Evolutionary conservation across 1,140 invertebrate species (phyloP).

Genomic region (Meloidogyne hapla): DNA sequence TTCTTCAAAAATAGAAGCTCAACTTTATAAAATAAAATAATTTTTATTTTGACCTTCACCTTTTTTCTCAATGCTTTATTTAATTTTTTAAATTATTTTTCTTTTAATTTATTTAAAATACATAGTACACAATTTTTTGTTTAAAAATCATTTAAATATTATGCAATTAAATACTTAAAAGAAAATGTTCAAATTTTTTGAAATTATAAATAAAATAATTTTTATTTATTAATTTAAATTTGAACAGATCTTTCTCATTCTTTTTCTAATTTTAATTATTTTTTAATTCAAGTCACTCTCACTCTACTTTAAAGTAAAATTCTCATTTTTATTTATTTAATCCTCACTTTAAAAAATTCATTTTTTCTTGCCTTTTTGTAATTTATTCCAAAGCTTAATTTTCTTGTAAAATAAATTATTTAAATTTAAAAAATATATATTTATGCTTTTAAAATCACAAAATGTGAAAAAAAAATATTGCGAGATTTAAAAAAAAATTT

Average conservation of each 20-base stretch:
- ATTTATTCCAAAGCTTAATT: background rate
- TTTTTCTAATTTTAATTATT: background rate
- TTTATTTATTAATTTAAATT: too few species aligned
- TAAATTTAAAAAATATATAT: background rate
- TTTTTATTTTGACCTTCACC: too few species aligned
- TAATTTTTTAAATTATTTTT: too few species aligned
- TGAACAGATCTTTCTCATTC: background rate
- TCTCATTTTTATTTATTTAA: background rate
- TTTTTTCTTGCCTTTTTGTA: background rate
- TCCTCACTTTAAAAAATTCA: background rate
- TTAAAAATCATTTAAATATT: too few species aligned
- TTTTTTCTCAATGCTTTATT: too few species aligned
- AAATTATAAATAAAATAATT: too few species aligned
- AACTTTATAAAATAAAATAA: too few species aligned
- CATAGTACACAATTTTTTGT: conserved; percentile 2
- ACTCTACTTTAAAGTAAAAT: background rate
- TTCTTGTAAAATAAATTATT: background rate
- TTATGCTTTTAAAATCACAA: conserved; percentile 1
- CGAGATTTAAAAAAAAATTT: too few species aligned
- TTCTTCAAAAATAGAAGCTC: too few species aligned
- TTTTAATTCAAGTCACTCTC: background rate
- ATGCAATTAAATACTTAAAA: too few species aligned
- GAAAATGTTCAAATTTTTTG: too few species aligned
- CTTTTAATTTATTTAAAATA: background rate
- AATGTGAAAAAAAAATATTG: too few species aligned